These are phyloP conservation scores for Dermatemys mawii DNA, from an alignment of 2,113 vertebrate genomes.

Conservation along the genomic window DNA sequence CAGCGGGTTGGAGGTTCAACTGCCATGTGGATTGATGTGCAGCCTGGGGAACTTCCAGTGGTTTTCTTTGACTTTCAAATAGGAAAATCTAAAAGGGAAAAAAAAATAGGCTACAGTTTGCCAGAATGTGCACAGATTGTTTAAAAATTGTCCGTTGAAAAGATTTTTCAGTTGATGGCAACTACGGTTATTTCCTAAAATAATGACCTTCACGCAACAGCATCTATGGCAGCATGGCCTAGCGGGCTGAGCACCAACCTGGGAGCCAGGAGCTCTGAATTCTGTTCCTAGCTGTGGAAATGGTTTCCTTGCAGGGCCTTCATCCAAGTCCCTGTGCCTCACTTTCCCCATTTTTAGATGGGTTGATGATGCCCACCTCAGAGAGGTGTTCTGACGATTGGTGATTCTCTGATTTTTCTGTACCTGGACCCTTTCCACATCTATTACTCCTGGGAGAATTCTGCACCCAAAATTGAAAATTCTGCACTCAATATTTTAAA, in stretches of 20 bases:
- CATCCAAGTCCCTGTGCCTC: fast-evolving
- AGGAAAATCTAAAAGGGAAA: background rate
- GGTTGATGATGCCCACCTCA: background rate
- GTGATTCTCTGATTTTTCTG: background rate
- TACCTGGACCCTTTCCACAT: fast-evolving
- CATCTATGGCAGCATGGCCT: background rate
- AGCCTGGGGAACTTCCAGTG: background rate
- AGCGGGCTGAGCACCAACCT: background rate
- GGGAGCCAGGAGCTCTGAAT: background rate
- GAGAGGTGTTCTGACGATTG: background rate
- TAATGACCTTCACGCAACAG: background rate
- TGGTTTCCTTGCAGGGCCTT: background rate
- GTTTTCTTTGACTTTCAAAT: background rate
- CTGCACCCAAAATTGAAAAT: background rate
- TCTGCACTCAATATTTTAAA: no score
- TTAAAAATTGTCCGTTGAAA: background rate
- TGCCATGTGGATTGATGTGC: background rate
- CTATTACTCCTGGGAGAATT: background rate
- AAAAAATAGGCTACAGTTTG: background rate
- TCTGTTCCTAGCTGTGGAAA: background rate
- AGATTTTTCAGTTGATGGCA: background rate
- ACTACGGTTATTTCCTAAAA: background rate
- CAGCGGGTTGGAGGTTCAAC: no score
- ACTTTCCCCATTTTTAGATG: background rate
- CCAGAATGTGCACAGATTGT: background rate